phyloP scores from a whole-genome alignment of 2,888 invertebrate genomes.

The Caenorhabditis sinica region DNA sequence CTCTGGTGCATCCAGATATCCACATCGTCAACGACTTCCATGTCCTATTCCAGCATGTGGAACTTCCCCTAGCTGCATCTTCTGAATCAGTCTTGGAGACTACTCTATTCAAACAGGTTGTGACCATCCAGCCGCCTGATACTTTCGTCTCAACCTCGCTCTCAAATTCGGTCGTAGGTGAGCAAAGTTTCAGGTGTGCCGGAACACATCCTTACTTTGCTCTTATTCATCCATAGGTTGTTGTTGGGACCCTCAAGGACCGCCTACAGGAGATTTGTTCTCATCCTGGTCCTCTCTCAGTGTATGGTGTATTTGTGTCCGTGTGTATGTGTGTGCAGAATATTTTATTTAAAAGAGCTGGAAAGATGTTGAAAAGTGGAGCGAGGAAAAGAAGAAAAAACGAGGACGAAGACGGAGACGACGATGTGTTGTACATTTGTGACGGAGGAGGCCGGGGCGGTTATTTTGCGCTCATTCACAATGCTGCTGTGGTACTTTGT shows the following conservation, averaged over 20 bases:
- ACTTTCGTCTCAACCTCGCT: slow-evolving; percentile 82
- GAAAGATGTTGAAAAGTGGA: slow-evolving; percentile 65
- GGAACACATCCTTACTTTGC: slow-evolving; percentile 69
- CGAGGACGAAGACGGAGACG: slow-evolving; percentile 53
- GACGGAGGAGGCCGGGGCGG: slow-evolving; percentile 55
- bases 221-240: not conserved
- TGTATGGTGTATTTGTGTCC: slow-evolving; percentile 31
- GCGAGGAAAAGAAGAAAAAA: slow-evolving; percentile 43
- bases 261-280: slow-evolving; percentile 13
- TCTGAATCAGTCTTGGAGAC: not conserved
- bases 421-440: slow-evolving; percentile 64
- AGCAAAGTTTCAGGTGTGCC: slow-evolving; percentile 84
- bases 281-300: slow-evolving; percentile 11
- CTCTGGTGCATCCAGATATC: slow-evolving; percentile 14
- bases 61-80: not conserved
- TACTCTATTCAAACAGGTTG: slow-evolving; percentile 5
- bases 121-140: slow-evolving; percentile 79
- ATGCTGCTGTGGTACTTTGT: slow-evolving; percentile 59
- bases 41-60: slow-evolving; percentile 32
- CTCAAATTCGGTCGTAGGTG: slow-evolving; percentile 75
- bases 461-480: slow-evolving; percentile 62
- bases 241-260: not conserved
- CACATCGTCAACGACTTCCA: slow-evolving; percentile 3
- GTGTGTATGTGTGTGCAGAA: slow-evolving; percentile 40
- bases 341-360: slow-evolving; percentile 64